These are phyloP conservation scores for Stenodera caucasica DNA, from an alignment of 2,888 invertebrate species.

Conservation along the genomic window DNA sequence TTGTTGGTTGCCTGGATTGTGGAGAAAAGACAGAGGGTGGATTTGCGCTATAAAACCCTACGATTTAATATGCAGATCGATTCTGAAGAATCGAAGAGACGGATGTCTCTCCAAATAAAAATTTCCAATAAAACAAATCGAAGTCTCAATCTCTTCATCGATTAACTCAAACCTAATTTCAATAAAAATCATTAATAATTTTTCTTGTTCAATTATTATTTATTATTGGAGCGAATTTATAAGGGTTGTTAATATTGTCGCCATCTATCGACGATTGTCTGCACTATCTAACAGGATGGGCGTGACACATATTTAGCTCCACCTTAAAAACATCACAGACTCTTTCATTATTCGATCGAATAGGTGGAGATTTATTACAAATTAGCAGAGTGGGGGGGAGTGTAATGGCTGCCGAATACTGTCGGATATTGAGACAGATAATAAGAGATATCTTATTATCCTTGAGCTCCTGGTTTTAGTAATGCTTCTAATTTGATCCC, in stretches of 20 bases:
- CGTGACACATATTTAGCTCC: conserved; percentile 24
- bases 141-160: neutral
- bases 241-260: conserved; percentile 10
- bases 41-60: conserved; percentile 7
- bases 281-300: conserved; percentile 18
- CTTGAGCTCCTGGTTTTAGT: conserved; percentile 50
- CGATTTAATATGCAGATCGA: conserved; percentile 12
- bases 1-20: neutral
- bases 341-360: conserved; percentile 28
- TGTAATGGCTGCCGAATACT: conserved; percentile 54
- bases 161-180: too few relatives aligned
- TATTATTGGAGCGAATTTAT: neutral
- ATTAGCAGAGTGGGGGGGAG: conserved; percentile 48
- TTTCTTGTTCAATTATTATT: neutral
- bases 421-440: conserved; percentile 53
- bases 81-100: neutral
- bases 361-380: conserved; percentile 46
- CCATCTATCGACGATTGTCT: conserved; percentile 31
- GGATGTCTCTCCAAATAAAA: neutral
- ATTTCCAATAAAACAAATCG: neutral
- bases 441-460: conserved; percentile 55
- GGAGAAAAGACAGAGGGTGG: neutral
- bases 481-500: conserved; percentile 56
- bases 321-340: conserved; percentile 36
- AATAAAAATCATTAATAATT: neutral